These are phyloP conservation scores for Patiria pectinifera DNA, from an alignment of 53 echinoderm and acorn worm species.

Conservation along the genomic window DNA sequence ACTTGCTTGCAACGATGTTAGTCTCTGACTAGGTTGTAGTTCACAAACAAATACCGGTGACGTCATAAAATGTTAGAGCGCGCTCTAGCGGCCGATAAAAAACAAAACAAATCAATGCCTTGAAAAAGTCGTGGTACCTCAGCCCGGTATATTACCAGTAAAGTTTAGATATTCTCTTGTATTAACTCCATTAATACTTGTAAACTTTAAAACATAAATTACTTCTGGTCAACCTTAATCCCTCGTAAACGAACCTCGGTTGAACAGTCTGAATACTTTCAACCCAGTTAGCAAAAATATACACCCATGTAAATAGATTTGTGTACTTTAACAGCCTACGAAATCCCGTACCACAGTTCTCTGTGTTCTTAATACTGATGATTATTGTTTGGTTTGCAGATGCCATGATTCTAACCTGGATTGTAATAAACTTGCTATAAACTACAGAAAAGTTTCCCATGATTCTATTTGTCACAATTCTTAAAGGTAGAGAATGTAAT, in stretches of 20 bases:
- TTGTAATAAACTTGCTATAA: constrained; percentile 15
- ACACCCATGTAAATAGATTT: not conserved
- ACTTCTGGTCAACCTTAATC: too few relatives aligned
- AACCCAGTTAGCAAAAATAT: not conserved
- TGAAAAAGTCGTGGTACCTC: not conserved
- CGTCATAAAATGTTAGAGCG: too few relatives aligned
- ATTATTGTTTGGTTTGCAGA: not conserved
- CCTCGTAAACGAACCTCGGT: too few relatives aligned
- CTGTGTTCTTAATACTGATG: not conserved
- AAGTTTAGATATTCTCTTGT: not conserved
- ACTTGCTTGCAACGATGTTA: too few relatives aligned
- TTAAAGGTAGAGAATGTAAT: too few relatives aligned
- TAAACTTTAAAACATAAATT: not conserved
- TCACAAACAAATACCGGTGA: too few relatives aligned
- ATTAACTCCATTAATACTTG: not conserved
- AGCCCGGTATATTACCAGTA: not conserved
- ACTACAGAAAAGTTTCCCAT: not conserved
- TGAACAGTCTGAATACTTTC: not conserved
- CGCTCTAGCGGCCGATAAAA: not conserved
- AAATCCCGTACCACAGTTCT: not conserved
- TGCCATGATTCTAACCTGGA: not conserved
- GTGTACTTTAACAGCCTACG: not conserved
- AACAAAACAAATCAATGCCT: not conserved
- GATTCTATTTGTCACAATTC: not conserved
- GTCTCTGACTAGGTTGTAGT: too few relatives aligned